Evolutionary conservation across 2,888 invertebrate species (phyloP).

Genomic region (Drosophila emarginata): DNA sequence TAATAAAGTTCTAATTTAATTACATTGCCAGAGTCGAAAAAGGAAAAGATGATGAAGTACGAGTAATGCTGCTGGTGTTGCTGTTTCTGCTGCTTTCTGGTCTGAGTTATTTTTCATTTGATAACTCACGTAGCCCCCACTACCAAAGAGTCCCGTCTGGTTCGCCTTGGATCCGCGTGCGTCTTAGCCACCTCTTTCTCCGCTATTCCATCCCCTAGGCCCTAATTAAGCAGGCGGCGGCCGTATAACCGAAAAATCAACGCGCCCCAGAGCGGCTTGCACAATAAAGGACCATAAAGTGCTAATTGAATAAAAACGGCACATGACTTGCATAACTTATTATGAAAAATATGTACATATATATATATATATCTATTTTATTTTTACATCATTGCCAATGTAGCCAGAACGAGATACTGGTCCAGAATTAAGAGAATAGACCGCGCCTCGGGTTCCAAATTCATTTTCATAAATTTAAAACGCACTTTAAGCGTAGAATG

Average conservation of each 20-base stretch:
- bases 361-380: conserved; percentile 36
- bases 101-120: conserved; percentile 74
- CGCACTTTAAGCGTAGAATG: conserved; percentile 58
- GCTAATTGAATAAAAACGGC: conserved; percentile 81
- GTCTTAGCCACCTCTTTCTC: conserved; percentile 3
- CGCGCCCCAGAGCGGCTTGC: conserved; percentile 59
- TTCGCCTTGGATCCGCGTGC: neutral
- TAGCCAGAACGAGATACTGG: conserved; percentile 29
- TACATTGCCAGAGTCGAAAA: conserved; percentile 58
- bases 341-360: conserved; percentile 61
- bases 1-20: conserved; percentile 77
- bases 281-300: conserved; percentile 79
- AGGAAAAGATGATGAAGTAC: conserved; percentile 27
- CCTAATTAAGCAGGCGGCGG: conserved; percentile 75
- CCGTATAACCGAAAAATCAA: conserved; percentile 79
- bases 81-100: neutral
- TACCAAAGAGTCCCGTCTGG: neutral
- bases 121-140: conserved; percentile 69
- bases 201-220: conserved; percentile 53
- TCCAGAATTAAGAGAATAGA: conserved; percentile 9
- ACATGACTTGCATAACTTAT: conserved; percentile 81
- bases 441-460: conserved; percentile 69
- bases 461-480: conserved; percentile 76
- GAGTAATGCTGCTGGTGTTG: conserved; percentile 25
- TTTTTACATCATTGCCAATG: conserved; percentile 57